A percentile compares a stretch with the other conserved stretches of the same genome.
Conservation (phyloP, 1,140 invertebrate species). For the Orius laevigatus region DNA sequence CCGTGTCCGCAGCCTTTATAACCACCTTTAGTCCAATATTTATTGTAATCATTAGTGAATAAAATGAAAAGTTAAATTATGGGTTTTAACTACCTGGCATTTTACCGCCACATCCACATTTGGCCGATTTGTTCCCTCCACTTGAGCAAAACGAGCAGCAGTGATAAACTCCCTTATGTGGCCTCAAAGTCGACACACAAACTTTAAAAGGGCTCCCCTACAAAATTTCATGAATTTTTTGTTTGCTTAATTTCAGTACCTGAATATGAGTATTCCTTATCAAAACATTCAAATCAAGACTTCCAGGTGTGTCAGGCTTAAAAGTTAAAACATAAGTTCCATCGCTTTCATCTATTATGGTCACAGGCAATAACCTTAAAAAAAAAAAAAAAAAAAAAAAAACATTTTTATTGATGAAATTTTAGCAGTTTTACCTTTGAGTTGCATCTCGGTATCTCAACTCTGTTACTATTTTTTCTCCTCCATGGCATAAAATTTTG, state of each 20-base stretch:
- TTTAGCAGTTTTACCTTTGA: constrained; percentile 24
- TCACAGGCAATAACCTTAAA: constrained; percentile 29
- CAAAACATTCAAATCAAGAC: constrained; percentile 36
- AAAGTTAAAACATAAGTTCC: constrained; percentile 41
- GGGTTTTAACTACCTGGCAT: constrained; percentile 40
- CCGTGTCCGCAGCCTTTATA: constrained; percentile 66
- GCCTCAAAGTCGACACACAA: constrained; percentile 23
- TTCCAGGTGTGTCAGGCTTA: constrained; percentile 38
- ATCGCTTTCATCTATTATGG: constrained; percentile 38
- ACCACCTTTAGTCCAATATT: constrained; percentile 35
- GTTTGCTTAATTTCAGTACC: too few relatives aligned
- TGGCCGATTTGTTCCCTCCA: constrained; percentile 45
- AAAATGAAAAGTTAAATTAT: background rate
- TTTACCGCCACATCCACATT: constrained; percentile 48
- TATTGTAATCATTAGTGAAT: background rate
- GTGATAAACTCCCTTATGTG: constrained; percentile 52
- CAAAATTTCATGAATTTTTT: constrained; percentile 10
- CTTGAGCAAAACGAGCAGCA: constrained; percentile 70
- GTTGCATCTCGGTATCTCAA: constrained; percentile 28
- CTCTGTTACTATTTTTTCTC: constrained; percentile 30
- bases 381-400: too few relatives aligned
- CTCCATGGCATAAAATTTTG: constrained; percentile 33
- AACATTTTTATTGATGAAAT: too few relatives aligned
- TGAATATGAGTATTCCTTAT: constrained; percentile 35
- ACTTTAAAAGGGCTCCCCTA: constrained; percentile 43